A percentile compares a stretch with the other conserved stretches of the same genome.
Evolutionary conservation across 2,797 vertebrate species (phyloP).

Genomic region (Falco columbarius): DNA sequence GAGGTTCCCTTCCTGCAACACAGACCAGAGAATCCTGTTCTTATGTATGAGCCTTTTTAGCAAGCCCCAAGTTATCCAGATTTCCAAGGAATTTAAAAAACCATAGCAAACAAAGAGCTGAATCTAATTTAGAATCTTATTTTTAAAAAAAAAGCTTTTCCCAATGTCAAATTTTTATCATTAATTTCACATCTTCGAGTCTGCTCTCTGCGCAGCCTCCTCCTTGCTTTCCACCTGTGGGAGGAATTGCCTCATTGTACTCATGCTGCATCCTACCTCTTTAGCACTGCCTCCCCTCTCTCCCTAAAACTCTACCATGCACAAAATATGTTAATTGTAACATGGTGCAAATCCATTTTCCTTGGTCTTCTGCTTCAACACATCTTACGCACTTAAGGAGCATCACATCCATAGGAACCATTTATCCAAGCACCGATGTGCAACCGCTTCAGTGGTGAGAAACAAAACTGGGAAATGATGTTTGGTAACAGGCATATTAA

Average conservation of each 20-base stretch:
- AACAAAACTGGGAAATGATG: background rate
- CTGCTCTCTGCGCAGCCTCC: background rate
- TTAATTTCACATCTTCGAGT: background rate
- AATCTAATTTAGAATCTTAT: background rate
- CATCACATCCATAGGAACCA: background rate
- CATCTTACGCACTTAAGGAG: background rate
- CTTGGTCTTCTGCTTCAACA: background rate
- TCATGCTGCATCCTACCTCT: background rate
- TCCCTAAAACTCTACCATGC: background rate
- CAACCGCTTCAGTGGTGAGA: background rate
- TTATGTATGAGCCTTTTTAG: background rate
- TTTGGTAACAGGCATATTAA: accelerated
- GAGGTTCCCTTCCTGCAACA: background rate
- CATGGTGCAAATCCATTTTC: background rate
- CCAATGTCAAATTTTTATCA: background rate
- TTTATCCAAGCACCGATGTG: too few relatives aligned
- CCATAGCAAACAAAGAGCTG: background rate
- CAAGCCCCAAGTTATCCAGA: background rate
- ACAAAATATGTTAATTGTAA: background rate
- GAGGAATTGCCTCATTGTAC: background rate
- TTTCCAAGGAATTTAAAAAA: background rate
- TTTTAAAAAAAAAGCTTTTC: background rate
- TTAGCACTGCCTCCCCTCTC: background rate
- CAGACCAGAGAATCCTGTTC: background rate
- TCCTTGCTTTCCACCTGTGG: background rate